phyloP scores from a whole-genome alignment of 2,888 invertebrate species.

The Gymnocheta viridis region DNA sequence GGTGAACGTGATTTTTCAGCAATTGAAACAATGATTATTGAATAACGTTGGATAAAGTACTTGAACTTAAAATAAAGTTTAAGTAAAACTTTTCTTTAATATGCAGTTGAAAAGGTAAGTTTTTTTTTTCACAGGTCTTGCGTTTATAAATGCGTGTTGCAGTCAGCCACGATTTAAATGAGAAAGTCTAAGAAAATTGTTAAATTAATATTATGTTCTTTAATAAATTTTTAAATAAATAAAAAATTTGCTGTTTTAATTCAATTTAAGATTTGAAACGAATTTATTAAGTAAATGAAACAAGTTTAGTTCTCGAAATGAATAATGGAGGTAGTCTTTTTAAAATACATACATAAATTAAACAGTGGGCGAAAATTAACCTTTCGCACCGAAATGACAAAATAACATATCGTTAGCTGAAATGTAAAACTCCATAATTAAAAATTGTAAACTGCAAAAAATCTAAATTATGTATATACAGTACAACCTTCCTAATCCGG shows the following conservation, averaged over 20 bases:
- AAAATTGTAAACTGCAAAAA: too few relatives aligned
- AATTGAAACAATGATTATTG: background rate
- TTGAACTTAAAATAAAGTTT: background rate
- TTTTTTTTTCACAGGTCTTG: background rate
- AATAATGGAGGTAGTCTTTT: too few relatives aligned
- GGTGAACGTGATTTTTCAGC: constrained; percentile 35
- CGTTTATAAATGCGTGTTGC: background rate
- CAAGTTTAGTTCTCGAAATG: too few relatives aligned
- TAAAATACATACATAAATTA: too few relatives aligned
- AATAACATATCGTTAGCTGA: too few relatives aligned
- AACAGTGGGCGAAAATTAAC: too few relatives aligned
- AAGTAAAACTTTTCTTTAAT: background rate
- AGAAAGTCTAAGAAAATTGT: background rate
- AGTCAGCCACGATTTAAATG: background rate
- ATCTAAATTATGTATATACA: too few relatives aligned
- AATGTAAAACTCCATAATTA: too few relatives aligned
- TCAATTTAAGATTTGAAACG: background rate
- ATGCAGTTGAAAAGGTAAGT: constrained; percentile 10
- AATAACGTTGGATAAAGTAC: background rate
- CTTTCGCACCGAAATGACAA: too few relatives aligned
- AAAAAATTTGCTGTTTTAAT: background rate
- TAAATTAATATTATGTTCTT: background rate
- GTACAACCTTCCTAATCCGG: too few relatives aligned
- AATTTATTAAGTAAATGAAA: background rate
- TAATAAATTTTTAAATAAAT: background rate